Percentiles rank a stretch among this genome's conserved stretches.
phyloP scores from a whole-genome alignment of 2,888 invertebrate species.

The Rhamnusium bicolor region DNA sequence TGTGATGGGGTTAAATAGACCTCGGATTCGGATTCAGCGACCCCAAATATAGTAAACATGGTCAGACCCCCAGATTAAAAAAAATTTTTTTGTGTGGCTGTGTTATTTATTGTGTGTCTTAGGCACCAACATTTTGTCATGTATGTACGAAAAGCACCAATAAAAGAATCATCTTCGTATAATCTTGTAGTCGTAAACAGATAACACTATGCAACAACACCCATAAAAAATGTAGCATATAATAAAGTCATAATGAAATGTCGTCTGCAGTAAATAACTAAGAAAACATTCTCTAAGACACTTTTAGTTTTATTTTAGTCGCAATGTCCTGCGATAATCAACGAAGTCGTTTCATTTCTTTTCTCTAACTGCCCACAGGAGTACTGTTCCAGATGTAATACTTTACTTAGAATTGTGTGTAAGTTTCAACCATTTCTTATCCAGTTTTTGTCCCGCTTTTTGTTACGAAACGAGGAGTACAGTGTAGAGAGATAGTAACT shows the following conservation, averaged over 20 bases:
- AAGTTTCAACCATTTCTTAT: slow-evolving; percentile 1
- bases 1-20: no score
- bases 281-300: slow-evolving; percentile 33
- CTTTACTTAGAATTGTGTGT: slow-evolving; percentile 6
- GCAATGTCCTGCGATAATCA: slow-evolving; percentile 10
- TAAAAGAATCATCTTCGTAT: background rate
- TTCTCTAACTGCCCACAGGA: slow-evolving; percentile 14
- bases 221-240: slow-evolving; percentile 41
- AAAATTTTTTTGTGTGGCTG: no score
- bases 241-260: slow-evolving; percentile 42
- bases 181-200: no score
- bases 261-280: slow-evolving; percentile 42
- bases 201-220: background rate
- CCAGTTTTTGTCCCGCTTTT: background rate
- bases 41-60: no score
- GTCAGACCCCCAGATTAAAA: no score
- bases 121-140: no score
- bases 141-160: background rate
- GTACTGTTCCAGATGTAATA: slow-evolving; percentile 10
- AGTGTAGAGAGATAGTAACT: no score
- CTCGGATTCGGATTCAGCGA: no score
- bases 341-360: slow-evolving; percentile 22
- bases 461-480: background rate
- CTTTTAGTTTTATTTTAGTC: slow-evolving; percentile 9
- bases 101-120: no score